A percentile compares a stretch with the other conserved stretches of the same genome.
phyloP scores from a whole-genome alignment of 2,797 vertebrate genomes.

The Cuculus canorus region DNA sequence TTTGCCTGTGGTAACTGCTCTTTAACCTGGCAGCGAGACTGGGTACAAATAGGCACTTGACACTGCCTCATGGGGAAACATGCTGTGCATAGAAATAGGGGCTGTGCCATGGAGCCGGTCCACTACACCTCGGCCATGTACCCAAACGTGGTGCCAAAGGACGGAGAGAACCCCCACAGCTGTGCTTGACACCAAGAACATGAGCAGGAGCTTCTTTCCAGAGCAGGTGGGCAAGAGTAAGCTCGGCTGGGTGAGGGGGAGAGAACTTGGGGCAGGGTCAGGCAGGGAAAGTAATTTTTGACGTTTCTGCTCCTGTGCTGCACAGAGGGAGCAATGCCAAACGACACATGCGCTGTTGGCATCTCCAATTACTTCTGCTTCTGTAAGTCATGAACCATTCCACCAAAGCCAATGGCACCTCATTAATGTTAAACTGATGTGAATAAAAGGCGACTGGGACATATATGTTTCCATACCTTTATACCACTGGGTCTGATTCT shows the following conservation, averaged over 20 bases:
- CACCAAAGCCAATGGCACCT: slow-evolving; percentile 21
- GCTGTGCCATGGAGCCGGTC: accelerated
- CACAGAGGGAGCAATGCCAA: not conserved
- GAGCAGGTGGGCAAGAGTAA: not conserved
- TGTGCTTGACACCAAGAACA: not conserved
- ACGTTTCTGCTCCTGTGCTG: accelerated
- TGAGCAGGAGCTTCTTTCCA: not conserved
- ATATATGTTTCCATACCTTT: slow-evolving; percentile 31
- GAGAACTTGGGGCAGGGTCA: not conserved
- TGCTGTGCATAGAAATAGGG: accelerated
- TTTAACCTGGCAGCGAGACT: slow-evolving; percentile 1
- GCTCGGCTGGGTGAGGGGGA: not conserved
- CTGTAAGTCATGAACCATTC: not conserved
- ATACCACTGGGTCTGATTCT: not conserved
- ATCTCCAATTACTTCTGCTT: not conserved
- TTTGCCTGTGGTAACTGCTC: not conserved
- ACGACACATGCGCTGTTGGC: not conserved
- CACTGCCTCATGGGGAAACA: not conserved
- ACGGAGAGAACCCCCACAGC: not conserved
- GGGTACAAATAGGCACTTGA: not conserved
- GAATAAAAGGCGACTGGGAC: slow-evolving; percentile 18
- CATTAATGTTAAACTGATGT: slow-evolving; percentile 25
- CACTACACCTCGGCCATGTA: accelerated
- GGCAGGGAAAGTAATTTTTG: not conserved
- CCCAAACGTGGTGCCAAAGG: accelerated